Conservation (phyloP, 1,140 invertebrate species). For the Orius laevigatus region DNA sequence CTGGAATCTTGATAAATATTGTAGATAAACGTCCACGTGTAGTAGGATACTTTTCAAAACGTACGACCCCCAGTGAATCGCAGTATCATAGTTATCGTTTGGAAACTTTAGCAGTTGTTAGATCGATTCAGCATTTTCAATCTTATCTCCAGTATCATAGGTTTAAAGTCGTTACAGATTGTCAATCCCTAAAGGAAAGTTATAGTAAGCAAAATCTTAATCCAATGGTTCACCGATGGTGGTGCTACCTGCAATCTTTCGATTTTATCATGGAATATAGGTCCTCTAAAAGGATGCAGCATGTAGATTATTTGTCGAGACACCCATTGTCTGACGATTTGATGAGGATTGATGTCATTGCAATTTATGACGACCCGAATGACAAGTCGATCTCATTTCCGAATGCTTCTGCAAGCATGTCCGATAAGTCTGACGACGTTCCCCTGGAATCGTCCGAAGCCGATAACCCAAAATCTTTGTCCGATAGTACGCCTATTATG, state of each 20-base stretch:
- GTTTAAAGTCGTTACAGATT: conserved; percentile 2
- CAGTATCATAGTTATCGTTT: not conserved
- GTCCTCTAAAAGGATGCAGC: not conserved
- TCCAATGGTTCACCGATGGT: not conserved
- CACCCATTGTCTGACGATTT: not conserved
- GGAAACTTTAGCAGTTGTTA: not conserved
- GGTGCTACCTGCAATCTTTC: conserved; percentile 1
- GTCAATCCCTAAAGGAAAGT: conserved; percentile 2
- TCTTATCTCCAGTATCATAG: not conserved
- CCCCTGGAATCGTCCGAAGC: no score
- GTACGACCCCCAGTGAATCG: not conserved
- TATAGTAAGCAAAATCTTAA: not conserved
- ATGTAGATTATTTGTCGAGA: conserved; percentile 5
- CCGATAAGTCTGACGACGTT: no score
- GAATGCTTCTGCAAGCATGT: no score
- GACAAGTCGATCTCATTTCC: no score
- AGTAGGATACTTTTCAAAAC: conserved; percentile 14
- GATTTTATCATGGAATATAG: conserved; percentile 4
- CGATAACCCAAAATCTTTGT: no score
- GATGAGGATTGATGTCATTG: no score
- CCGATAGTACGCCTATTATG: not conserved
- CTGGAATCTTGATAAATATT: conserved; percentile 13
- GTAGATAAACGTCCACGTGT: conserved; percentile 14
- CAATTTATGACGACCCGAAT: no score
- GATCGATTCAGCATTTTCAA: conserved; percentile 1